Evolutionary conservation across 2,797 vertebrate species (phyloP).

Genomic region (Cryptoprocta ferox): DNA sequence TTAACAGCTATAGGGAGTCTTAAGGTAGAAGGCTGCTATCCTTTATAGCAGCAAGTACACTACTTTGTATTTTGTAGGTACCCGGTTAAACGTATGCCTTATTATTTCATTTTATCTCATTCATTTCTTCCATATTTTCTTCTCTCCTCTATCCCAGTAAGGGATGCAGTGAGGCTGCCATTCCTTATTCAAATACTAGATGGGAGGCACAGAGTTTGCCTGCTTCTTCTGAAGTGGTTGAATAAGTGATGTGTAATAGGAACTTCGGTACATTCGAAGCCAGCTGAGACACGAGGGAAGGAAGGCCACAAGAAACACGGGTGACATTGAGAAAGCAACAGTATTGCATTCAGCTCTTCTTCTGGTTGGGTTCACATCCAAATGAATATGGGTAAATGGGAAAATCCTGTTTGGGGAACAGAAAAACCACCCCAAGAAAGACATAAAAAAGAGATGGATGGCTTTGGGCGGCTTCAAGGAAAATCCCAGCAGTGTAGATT

Average conservation of each 20-base stretch:
- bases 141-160: neutral
- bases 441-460: neutral
- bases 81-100: neutral
- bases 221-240: neutral
- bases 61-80: neutral
- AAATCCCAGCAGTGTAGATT: constrained; percentile 2
- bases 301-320: neutral
- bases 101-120: neutral
- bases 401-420: constrained; percentile 20
- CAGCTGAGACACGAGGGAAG: neutral
- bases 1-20: neutral
- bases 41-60: neutral
- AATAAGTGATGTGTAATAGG: neutral
- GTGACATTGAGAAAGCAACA: neutral
- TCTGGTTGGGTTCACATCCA: neutral
- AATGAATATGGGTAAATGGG: neutral
- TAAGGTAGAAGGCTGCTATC: neutral
- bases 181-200: neutral
- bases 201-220: neutral
- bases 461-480: neutral
- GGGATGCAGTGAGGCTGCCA: neutral
- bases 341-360: neutral
- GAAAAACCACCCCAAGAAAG: neutral
- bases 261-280: neutral
- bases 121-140: neutral